Base-by-base conservation (phyloP, 2,888 invertebrate species). In the Acrobasis suavella region DNA sequence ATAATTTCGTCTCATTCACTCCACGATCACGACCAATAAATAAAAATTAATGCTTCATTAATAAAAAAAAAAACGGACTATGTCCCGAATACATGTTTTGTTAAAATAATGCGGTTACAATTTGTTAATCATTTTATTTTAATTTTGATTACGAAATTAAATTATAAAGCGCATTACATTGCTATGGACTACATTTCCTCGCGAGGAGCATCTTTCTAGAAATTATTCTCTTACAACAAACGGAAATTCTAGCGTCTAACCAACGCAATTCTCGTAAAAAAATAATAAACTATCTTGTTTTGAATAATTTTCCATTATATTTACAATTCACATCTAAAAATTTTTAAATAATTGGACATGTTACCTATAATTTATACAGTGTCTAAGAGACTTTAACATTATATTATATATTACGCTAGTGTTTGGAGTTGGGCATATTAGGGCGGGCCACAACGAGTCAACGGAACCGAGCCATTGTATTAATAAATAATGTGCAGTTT, bases 1-100 rank as follows among this genome's bases (percentile, higher is more conserved):
- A 64, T 64, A 64, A 67, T 66, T 64, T 65, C 60, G 55, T 56
- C 60, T 52, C 59, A 62, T 60, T 52, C 64, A 65, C 39, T 38
- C 46, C 14, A 32, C 55, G 16, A 39, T 16, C 55, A 55, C 10
- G 15, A 55, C 32, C 52, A 55, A 55, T 55, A 55, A 55, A 39
- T 55, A 46, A 46, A 46, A 46, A 14, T n/a, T 46, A 39, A 55
- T 55, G 39, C 39, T 55, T 39, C 37, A 32, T 16, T 55, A 39
- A 39, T 55, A 55, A 39, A 55, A 17, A 16, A n/a, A 55, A 32
- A 55, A 55, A 55, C 14, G 46, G 54, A 54, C 37, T 9, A 10
- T 39, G 38, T 39, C n/a, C 52, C n/a, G 14, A 52, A 52, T 52
- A 52, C 52, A 32, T 22, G 22, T 52, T 42, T 9, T 42, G 42